These are phyloP conservation scores for Penaeus indicus DNA, from an alignment of 1,140 invertebrate species.

Conservation along the genomic window DNA sequence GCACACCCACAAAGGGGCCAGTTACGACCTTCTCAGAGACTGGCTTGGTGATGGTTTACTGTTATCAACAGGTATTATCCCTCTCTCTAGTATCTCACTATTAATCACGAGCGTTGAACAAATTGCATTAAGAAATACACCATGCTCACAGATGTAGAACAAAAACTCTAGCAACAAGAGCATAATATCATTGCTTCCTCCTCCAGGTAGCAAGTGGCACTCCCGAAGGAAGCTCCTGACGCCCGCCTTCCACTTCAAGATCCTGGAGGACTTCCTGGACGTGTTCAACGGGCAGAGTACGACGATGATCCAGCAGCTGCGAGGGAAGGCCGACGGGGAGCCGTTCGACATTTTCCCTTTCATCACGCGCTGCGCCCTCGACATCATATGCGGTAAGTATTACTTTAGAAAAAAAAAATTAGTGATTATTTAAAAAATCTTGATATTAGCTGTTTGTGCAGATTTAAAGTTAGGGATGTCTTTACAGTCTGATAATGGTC, in stretches of 20 bases:
- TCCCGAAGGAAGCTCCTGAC: constrained; percentile 70
- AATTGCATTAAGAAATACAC: neutral
- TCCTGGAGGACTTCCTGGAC: constrained; percentile 86
- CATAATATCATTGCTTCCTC: neutral
- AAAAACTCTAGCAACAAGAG: no score
- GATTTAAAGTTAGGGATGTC: no score
- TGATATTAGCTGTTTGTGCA: no score
- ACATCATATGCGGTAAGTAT: constrained; percentile 81
- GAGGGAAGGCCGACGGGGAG: constrained; percentile 75
- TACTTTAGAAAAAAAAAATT: neutral
- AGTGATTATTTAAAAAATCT: neutral
- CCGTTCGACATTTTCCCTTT: constrained; percentile 83
- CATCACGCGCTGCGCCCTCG: constrained; percentile 85
- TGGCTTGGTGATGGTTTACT: constrained; percentile 90
- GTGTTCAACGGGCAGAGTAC: constrained; percentile 84
- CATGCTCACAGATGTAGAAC: no score
- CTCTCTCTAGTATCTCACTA: no score
- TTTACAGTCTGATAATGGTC: no score
- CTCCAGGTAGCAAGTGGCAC: constrained; percentile 79
- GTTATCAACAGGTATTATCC: constrained; percentile 76
- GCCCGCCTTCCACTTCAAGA: constrained; percentile 68
- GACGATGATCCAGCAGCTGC: constrained; percentile 78
- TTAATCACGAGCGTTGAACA: no score
- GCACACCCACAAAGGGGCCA: constrained; percentile 84
- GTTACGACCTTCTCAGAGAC: constrained; percentile 81